Evolutionary conservation across 30 jellyfish, hydroid and myxozoan genomes (phyloP).

Genomic region (Nemopilema nomurai): DNA sequence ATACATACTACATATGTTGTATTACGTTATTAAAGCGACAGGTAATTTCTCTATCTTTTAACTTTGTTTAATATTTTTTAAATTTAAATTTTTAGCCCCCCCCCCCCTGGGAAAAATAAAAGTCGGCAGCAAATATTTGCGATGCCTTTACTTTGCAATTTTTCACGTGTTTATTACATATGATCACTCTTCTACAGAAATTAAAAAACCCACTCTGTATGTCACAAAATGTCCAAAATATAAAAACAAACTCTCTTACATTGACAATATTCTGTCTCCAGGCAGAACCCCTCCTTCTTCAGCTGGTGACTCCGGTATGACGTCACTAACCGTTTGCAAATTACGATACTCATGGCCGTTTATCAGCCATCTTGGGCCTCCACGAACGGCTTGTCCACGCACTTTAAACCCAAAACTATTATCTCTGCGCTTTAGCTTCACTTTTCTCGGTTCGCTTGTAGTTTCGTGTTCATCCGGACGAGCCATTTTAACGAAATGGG

Average conservation of each 20-base stretch:
- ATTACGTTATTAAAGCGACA: too few species aligned
- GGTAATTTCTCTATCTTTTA: too few species aligned
- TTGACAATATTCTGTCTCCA: conserved; percentile 55
- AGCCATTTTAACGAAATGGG: conserved; percentile 30
- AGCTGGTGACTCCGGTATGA: conserved; percentile 50
- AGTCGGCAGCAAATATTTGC: too few species aligned
- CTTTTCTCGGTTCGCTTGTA: conserved; percentile 22
- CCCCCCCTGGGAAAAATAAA: too few species aligned
- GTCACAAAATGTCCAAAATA: background rate
- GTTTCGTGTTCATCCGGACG: conserved; percentile 11
- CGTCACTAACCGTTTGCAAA: conserved; percentile 50
- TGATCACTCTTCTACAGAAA: too few species aligned
- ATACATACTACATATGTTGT: too few species aligned
- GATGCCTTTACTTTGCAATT: too few species aligned
- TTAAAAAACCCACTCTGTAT: too few species aligned
- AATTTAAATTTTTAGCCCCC: too few species aligned
- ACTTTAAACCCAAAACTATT: conserved; percentile 61
- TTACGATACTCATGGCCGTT: conserved; percentile 37
- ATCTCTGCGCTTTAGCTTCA: conserved; percentile 35
- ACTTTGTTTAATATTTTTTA: too few species aligned
- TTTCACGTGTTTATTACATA: too few species aligned
- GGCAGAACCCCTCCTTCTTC: conserved; percentile 36
- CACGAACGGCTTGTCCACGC: conserved; percentile 46
- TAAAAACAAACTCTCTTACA: conserved; percentile 10
- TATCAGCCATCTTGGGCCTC: conserved; percentile 69